Conservation (phyloP, 2,888 invertebrate genomes). For the Laothoe populi region DNA sequence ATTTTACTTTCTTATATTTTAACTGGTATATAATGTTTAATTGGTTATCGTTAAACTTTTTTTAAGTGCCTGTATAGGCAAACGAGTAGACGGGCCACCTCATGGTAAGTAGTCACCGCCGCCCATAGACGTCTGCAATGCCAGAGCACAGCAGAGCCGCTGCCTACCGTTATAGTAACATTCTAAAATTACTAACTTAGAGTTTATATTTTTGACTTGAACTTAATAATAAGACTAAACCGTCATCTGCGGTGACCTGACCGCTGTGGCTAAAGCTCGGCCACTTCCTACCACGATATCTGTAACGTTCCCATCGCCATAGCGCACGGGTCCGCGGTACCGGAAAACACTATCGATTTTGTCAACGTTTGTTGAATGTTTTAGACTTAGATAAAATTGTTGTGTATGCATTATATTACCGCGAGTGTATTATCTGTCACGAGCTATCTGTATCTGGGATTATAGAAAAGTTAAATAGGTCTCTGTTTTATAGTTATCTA, state of each 20-base stretch:
- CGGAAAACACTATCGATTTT: conserved; percentile 25
- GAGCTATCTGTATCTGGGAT: not conserved
- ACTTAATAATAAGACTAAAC: not conserved
- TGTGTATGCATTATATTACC: conserved; percentile 1
- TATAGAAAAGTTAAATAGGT: not conserved
- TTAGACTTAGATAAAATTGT: conserved; percentile 24
- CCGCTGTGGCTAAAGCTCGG: conserved; percentile 11
- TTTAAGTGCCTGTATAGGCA: no score
- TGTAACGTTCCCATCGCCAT: conserved; percentile 16
- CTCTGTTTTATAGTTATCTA: no score
- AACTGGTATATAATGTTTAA: no score
- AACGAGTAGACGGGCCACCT: no score
- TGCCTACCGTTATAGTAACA: no score
- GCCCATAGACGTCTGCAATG: no score
- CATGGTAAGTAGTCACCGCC: no score
- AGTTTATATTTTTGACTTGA: not conserved
- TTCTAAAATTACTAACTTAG: not conserved
- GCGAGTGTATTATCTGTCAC: conserved; percentile 1
- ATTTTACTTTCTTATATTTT: no score
- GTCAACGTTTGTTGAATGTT: conserved; percentile 17
- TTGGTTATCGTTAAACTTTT: no score
- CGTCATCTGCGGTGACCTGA: not conserved
- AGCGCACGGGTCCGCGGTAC: conserved; percentile 14
- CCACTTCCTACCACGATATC: conserved; percentile 27
- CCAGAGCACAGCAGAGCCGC: no score